Percentiles rank a stretch among this genome's conserved stretches.
phyloP scores from a whole-genome alignment of 2,113 vertebrate genomes.

The Syrmaticus mikado region DNA sequence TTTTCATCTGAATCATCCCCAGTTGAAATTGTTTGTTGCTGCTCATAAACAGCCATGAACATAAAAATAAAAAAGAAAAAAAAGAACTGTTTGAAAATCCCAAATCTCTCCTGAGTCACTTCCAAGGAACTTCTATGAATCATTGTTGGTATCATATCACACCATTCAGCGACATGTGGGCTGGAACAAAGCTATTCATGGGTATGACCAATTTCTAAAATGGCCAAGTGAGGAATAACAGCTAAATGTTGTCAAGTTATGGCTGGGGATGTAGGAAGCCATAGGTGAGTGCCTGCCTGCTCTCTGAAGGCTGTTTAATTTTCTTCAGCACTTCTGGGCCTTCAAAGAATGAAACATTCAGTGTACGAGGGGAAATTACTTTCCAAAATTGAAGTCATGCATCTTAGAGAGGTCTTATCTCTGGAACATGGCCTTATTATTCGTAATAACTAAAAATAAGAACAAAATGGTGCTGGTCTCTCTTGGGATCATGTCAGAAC shows the following conservation, averaged over 20 bases:
- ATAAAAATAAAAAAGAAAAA: background rate
- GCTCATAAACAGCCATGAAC: constrained; percentile 31
- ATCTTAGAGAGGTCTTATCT: constrained; percentile 59
- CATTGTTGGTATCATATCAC: constrained; percentile 43
- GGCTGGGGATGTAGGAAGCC: background rate
- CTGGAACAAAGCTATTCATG: constrained; percentile 69
- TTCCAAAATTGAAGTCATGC: constrained; percentile 78
- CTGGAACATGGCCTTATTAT: constrained; percentile 63
- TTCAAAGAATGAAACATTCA: constrained; percentile 69
- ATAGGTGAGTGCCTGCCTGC: constrained; percentile 76
- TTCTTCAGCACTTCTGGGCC: constrained; percentile 77
- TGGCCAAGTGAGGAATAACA: constrained; percentile 67
- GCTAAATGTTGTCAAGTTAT: constrained; percentile 49
- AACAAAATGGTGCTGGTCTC: constrained; percentile 31
- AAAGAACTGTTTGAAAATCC: constrained; percentile 26
- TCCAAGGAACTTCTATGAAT: constrained; percentile 66
- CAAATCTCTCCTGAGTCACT: constrained; percentile 61
- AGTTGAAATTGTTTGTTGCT: constrained; percentile 6
- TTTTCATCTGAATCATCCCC: constrained; percentile 14
- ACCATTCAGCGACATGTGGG: constrained; percentile 37
- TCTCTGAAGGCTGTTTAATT: constrained; percentile 78
- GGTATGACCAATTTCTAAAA: constrained; percentile 67
- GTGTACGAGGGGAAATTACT: constrained; percentile 77
- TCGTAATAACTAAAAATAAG: constrained; percentile 68
- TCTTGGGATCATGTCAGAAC: constrained; percentile 30